phyloP scores from a whole-genome alignment of 2,888 invertebrate species.

The Tenthredo mesomela region DNA sequence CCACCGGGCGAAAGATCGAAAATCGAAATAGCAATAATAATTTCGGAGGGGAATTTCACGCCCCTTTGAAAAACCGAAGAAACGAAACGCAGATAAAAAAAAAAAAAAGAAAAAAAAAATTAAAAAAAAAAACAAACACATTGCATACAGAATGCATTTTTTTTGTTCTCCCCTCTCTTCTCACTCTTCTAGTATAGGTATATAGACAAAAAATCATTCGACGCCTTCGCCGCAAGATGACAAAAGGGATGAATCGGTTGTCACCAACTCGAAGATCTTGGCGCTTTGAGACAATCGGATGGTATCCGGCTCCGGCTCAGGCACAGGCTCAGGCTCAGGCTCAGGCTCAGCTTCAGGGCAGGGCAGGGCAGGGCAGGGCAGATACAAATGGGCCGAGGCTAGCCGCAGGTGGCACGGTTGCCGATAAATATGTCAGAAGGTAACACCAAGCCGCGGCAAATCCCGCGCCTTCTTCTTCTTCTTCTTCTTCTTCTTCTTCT shows the following conservation, averaged over 20 bases:
- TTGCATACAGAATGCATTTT: neutral
- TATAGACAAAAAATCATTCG: neutral
- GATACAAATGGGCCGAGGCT: slow-evolving; percentile 71
- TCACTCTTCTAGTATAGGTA: neutral
- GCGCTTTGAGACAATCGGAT: slow-evolving; percentile 30
- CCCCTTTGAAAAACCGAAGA: neutral
- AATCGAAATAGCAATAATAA: neutral
- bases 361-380: slow-evolving; percentile 53
- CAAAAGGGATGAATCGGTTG: slow-evolving; percentile 28
- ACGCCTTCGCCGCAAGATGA: neutral
- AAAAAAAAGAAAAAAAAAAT: neutral
- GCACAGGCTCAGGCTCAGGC: neutral
- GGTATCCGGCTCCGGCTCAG: slow-evolving; percentile 20
- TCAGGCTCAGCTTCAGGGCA: neutral
- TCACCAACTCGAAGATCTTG: neutral
- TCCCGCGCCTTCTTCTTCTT: slow-evolving; percentile 54
- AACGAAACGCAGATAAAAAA: neutral
- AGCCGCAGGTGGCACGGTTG: slow-evolving; percentile 75
- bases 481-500: slow-evolving; percentile 1
- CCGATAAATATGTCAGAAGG: slow-evolving; percentile 78
- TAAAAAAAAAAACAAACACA: neutral
- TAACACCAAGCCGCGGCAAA: slow-evolving; percentile 72
- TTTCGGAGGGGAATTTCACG: neutral
- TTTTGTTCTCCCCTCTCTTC: too few relatives aligned
- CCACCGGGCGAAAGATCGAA: neutral